Evolutionary conservation across 2,888 invertebrate species (phyloP).

Genomic region (Atrina japonica): DNA sequence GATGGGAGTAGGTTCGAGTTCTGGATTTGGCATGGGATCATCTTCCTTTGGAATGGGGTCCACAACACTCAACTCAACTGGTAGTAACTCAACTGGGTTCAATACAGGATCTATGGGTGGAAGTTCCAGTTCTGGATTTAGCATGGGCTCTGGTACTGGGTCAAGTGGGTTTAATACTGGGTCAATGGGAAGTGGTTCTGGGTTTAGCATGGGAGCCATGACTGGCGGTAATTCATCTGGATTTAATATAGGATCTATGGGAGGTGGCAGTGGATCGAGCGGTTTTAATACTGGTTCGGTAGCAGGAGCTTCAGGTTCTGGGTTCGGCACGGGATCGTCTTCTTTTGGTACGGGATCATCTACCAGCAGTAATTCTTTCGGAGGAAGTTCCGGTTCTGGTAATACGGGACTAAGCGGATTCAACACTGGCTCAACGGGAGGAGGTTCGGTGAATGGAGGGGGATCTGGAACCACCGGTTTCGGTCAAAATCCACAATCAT

Average conservation of each 20-base stretch:
- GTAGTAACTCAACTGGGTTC: too few species aligned
- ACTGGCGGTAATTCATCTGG: not conserved
- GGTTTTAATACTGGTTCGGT: too few species aligned
- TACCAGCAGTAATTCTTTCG: not conserved
- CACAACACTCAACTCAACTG: too few species aligned
- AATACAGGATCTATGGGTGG: not conserved
- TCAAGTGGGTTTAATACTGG: constrained; percentile 7
- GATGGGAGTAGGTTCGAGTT: not conserved
- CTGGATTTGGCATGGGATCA: not conserved
- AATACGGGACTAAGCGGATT: too few species aligned
- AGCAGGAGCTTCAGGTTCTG: too few species aligned
- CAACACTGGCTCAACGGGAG: too few species aligned
- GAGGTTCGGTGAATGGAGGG: too few species aligned
- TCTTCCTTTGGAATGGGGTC: not conserved
- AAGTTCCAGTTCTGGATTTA: not conserved
- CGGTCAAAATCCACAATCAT: constrained; percentile 7
- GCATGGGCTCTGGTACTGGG: not conserved
- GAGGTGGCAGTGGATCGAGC: too few species aligned
- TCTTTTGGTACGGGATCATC: too few species aligned
- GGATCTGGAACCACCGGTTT: not conserved
- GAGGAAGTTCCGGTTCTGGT: not conserved
- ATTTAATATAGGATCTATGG: too few species aligned
- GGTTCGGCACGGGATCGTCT: too few species aligned
- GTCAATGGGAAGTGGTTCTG: not conserved
- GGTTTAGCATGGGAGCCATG: not conserved